Evolutionary conservation across 2,888 invertebrate species (phyloP).

Genomic region (Emmelina monodactyla): DNA sequence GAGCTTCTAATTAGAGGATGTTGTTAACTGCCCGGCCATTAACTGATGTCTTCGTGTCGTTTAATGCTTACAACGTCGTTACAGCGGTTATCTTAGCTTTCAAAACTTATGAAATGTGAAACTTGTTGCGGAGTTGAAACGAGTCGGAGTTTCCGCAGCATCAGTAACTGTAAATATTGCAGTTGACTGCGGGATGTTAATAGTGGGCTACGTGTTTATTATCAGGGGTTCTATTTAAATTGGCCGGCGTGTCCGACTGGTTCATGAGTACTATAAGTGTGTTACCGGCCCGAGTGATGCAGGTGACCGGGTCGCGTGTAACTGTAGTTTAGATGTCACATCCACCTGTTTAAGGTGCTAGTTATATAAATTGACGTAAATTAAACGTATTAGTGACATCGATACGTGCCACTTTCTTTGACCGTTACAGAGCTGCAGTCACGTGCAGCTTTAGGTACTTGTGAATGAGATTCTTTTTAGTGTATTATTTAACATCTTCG

Average conservation of each 20-base stretch:
- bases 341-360: constrained; percentile 41
- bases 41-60: not conserved
- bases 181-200: too few species aligned
- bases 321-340: constrained; percentile 52
- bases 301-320: constrained; percentile 56
- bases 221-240: too few species aligned
- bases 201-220: too few species aligned
- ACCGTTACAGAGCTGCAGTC: constrained; percentile 15
- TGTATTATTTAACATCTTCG: too few species aligned
- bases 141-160: not conserved
- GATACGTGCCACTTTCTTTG: constrained; percentile 37
- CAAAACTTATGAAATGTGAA: not conserved
- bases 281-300: constrained; percentile 37
- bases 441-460: constrained; percentile 3
- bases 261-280: constrained; percentile 25
- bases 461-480: too few species aligned
- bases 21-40: constrained; percentile 7
- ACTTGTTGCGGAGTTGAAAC: not conserved
- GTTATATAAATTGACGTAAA: constrained; percentile 52
- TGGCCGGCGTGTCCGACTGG: constrained; percentile 27
- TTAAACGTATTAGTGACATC: constrained; percentile 30
- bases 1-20: constrained; percentile 41
- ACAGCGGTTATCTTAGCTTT: not conserved
- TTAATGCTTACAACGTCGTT: not conserved
- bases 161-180: not conserved